Base-by-base conservation (phyloP, 2,888 invertebrate species). In the Caenorhabditis imperialis region DNA sequence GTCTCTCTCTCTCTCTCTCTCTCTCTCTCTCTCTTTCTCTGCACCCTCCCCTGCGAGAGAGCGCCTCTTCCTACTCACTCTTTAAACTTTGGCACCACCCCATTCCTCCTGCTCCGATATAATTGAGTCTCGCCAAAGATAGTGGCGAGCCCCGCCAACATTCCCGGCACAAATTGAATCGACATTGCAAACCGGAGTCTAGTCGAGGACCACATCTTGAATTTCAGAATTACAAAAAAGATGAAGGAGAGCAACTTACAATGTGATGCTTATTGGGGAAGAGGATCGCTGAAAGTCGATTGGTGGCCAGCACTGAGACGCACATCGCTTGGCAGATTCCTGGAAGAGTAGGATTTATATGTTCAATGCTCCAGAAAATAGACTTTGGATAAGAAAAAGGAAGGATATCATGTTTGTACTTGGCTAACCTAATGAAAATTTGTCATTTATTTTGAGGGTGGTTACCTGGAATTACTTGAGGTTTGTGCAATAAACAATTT, bases 291-390 rank as follows among this genome's bases (percentile, higher is more conserved):
- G 73, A 65, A 5, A 73, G 30, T 8, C 73, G 65, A 38, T 73
- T 73, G 4, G 73, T 73, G 33, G 73, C 73, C 3, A 73, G 37
- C 0, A 73, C 65, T 0, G 73, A 73, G 7, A 73, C 60, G 8
- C 54, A 73, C 73, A 73, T 73, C 1, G 73, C 61, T 62, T 71
- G 70, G 35, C 70, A 71, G 22, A 71, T 55, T 8, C 61, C 70
- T 71, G 55, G 10, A 62, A 75, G 37, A 30, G 18, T 18, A n/a
- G n/a, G n/a, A n/a, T n/a, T n/a, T n/a, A n/a, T n/a, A n/a, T n/a
- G n/a, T n/a, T n/a, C n/a, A n/a, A n/a, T n/a, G n/a, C n/a, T n/a
- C n/a, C n/a, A n/a, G n/a, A n/a, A n/a, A n/a, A n/a, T n/a, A n/a
- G n/a, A n/a, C n/a, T n/a, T n/a, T n/a, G n/a, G n/a, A n/a, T n/a